Evolutionary conservation across 2,888 invertebrate genomes (phyloP), one percentile per base, ranked within the genome.

Genomic region (Harpagoxenus sublaevis): DNA sequence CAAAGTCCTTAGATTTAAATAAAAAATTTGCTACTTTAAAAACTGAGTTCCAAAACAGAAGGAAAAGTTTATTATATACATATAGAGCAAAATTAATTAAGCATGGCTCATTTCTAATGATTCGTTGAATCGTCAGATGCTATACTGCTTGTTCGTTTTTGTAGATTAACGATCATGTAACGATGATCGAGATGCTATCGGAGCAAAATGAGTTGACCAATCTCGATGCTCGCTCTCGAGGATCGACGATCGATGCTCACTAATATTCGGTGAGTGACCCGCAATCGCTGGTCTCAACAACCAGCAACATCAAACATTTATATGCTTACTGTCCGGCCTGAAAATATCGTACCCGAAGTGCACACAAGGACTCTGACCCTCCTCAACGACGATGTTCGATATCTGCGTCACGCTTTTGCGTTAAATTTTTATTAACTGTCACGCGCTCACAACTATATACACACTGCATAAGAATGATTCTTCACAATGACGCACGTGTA

Each of bases 191-290:
- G 57, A 79, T 79, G 79, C 18, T 79, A 70, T 79, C 57, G 23
- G 57, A 70, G 57, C 45, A 70, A 70, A 79, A 70, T 70, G 57
- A 70, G 71, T 48, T 70, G 70, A 57, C 35, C 71, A 79, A 79
- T 74, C 83, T 83, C 79, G 81, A 60, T 73, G 77, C 68, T 70
- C 45, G 79, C 45, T 81, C 74, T 68, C 83, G 55, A 39, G 63
- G 68, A 78, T 85, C 78, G 82, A 89, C 70, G 74, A 74, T 77
- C 77, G 74, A 77, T 73, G 81, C 84, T 83, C 90, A 88, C 92
- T 92, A 92, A 92, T 94, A 94, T 94, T 94, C 94, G 94, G 94
- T 94, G 94, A 94, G 92, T 94, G 94, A 94, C 94, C 94, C 92
- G 93, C 89, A 89, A 85, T 93, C 92, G 86, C 92, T 60, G 88